These are phyloP conservation scores for Scophthalmus maximus DNA, from an alignment of 2,113 vertebrate species.

Conservation along the genomic window DNA sequence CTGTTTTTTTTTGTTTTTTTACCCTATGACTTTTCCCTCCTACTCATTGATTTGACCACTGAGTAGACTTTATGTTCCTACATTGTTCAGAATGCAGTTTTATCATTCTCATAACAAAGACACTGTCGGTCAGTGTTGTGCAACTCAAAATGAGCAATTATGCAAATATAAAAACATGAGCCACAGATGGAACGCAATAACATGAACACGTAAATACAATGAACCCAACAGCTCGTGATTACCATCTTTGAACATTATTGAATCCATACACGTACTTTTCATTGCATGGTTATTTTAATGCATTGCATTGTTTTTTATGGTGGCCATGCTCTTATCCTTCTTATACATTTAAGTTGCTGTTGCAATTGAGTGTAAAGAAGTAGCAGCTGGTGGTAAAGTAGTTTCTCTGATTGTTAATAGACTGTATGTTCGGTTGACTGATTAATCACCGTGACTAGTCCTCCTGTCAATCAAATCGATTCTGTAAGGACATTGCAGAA, in stretches of 20 bases:
- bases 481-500: background rate
- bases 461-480: background rate
- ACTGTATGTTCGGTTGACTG: no score
- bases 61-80: background rate
- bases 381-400: no score
- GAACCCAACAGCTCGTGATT: background rate
- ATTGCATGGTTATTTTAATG: background rate
- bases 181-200: background rate
- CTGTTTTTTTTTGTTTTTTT: conserved; percentile 19
- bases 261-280: background rate
- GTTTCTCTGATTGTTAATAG: no score
- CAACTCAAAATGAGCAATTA: background rate
- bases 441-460: no score
- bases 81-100: background rate
- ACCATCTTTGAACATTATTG: background rate
- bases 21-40: conserved; percentile 29
- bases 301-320: no score
- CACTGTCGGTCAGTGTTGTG: background rate
- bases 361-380: no score
- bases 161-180: no score
- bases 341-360: no score
- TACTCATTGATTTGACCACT: conserved; percentile 16
- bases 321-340: no score
- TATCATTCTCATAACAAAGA: background rate
- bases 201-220: background rate